Evolutionary conservation across 2,888 invertebrate species (phyloP).

Genomic region (Agonopterix subpropinquella): DNA sequence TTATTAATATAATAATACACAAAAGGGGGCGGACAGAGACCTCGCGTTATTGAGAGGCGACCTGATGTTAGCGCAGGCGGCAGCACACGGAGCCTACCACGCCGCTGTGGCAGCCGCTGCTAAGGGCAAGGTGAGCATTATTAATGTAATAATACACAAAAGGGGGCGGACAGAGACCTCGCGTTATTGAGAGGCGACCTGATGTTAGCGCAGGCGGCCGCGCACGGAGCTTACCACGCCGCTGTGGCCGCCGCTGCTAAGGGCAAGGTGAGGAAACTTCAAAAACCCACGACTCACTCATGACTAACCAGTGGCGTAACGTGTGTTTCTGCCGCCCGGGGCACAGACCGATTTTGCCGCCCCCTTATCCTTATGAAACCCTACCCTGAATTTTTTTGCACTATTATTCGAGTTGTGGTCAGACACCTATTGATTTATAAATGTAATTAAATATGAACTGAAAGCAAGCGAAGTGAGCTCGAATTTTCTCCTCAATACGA

Average conservation of each 20-base stretch:
- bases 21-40: constrained; percentile 61
- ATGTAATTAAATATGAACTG: too few relatives aligned
- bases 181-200: constrained; percentile 60
- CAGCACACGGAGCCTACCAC: constrained; percentile 68
- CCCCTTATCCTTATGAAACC: too few relatives aligned
- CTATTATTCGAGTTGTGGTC: too few relatives aligned
- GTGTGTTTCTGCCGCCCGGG: too few relatives aligned
- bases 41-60: constrained; percentile 59
- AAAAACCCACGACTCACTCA: too few relatives aligned
- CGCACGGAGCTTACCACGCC: constrained; percentile 69
- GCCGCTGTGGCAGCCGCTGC: constrained; percentile 64
- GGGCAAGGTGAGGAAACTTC: constrained; percentile 47
- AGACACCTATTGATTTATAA: too few relatives aligned
- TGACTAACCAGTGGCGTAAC: too few relatives aligned
- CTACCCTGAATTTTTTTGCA: too few relatives aligned
- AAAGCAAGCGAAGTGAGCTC: too few relatives aligned
- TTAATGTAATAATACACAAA: constrained; percentile 12
- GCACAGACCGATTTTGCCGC: too few relatives aligned
- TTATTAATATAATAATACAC: neutral
- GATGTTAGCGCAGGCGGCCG: constrained; percentile 68
- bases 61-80: constrained; percentile 67
- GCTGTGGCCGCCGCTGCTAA: constrained; percentile 64
- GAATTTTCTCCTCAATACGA: too few relatives aligned
- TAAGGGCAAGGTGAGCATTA: constrained; percentile 52
- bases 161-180: constrained; percentile 62